Base-by-base conservation (phyloP, 2,888 invertebrate species). In the Caenorhabditis sp. region DNA sequence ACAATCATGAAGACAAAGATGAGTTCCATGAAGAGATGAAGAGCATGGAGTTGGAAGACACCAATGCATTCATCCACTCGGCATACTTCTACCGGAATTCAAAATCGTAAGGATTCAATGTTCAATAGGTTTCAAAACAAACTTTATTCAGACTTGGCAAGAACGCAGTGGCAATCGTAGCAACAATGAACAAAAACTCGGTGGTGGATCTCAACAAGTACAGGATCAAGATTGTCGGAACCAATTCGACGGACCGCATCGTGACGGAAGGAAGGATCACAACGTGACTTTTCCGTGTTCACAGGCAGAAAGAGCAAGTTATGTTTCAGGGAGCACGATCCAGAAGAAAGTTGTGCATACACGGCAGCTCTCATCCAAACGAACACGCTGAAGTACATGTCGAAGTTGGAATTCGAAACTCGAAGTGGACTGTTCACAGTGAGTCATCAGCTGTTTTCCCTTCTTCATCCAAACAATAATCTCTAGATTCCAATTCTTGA, bases 301-400 rank as follows among this genome's bases (percentile, higher is more conserved):
- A n/a, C n/a, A n/a, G n/a, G n/a, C n/a, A n/a, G n/a, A n/a, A n/a
- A n/a, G n/a, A n/a, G n/a, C n/a, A n/a, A n/a, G n/a, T n/a, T n/a
- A n/a, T n/a, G 44, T 71, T 71, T 13, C 40, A 80, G 79, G 8
- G 79, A 80, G 44, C 67, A 67, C 51, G 44, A 67, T 18, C 72
- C 67, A 5, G 60, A 67, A 11, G 72, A 70, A n/a, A 35, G 50
- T 11, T 80, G 79, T 40, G 72, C 71, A 1, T 80, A 80, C 47
- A 71, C 62, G 2, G 61, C 71, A 11, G 72, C 68, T 24, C 71
- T 80, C 1, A 65, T 72, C 20, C 79, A 72, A 50, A 60, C 79
- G 0, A 80, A 80, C 35, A 56, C 79, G 11, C 9, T 80, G n/a
- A 40, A 67, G 15, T 40, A 67, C 8, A 32, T 80, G 61, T 51